Percentiles rank a stretch among this genome's conserved stretches.
phyloP scores from a whole-genome alignment of 2,113 vertebrate genomes.

The Eclectus roratus region DNA sequence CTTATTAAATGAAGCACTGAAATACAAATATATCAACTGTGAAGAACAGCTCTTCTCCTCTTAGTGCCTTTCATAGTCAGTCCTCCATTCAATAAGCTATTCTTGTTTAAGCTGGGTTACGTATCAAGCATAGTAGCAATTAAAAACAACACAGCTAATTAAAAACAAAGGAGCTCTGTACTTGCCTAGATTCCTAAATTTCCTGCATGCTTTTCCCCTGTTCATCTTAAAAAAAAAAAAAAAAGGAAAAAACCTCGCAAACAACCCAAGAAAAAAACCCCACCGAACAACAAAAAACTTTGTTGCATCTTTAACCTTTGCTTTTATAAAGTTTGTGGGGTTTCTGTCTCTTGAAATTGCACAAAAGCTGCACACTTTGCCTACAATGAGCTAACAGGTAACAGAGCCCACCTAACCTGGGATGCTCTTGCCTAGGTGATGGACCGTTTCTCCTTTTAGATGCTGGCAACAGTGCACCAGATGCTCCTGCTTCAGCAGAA shows the following conservation, averaged over 20 bases:
- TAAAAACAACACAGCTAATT: slow-evolving; percentile 58
- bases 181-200: slow-evolving; percentile 31
- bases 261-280: background rate
- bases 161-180: slow-evolving; percentile 46
- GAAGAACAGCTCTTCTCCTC: slow-evolving; percentile 57
- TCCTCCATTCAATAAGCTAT: slow-evolving; percentile 50
- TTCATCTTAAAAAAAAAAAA: background rate
- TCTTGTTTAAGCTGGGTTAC: slow-evolving; percentile 62
- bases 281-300: background rate
- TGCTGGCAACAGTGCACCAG: background rate
- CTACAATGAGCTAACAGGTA: background rate
- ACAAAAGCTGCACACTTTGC: background rate
- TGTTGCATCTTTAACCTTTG: background rate
- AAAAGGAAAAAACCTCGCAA: no score
- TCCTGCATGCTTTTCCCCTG: background rate
- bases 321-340: background rate
- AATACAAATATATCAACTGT: slow-evolving; percentile 67
- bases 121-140: slow-evolving; percentile 64
- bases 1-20: slow-evolving; percentile 67
- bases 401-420: background rate
- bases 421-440: background rate
- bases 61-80: slow-evolving; percentile 55
- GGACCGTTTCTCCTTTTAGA: background rate
- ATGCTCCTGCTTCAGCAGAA: background rate
- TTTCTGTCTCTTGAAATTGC: background rate